Conservation (phyloP, 2,888 invertebrate genomes). For the Aquatica leii region DNA sequence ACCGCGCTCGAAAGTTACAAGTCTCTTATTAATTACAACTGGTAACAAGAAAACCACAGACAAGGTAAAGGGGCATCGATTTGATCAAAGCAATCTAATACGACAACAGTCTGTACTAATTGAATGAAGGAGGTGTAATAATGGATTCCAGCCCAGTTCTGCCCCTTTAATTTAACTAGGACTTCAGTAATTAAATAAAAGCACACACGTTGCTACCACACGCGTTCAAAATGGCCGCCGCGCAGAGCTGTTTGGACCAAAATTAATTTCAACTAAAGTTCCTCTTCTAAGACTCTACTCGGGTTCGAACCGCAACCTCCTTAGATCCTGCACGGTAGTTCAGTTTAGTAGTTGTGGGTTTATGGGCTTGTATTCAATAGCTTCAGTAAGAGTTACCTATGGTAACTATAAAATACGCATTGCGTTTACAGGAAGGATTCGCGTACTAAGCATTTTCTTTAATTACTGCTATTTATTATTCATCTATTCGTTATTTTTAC, state of each 20-base stretch:
- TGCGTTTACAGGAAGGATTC: too few species aligned
- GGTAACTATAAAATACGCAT: too few species aligned
- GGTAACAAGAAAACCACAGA: slow-evolving; percentile 33
- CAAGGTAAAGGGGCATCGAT: slow-evolving; percentile 23
- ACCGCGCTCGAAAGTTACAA: slow-evolving; percentile 10
- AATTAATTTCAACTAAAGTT: slow-evolving; percentile 60
- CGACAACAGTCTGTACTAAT: slow-evolving; percentile 55
- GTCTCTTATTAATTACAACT: slow-evolving; percentile 26
- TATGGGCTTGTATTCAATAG: slow-evolving; percentile 35
- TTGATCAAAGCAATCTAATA: slow-evolving; percentile 34
- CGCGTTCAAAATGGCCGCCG: slow-evolving; percentile 55
- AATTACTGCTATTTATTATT: too few species aligned
- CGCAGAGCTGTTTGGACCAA: slow-evolving; percentile 53
- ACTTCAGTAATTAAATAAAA: slow-evolving; percentile 60
- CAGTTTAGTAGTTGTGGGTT: slow-evolving; percentile 53
- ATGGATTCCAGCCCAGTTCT: slow-evolving; percentile 57
- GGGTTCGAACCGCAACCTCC: slow-evolving; percentile 45
- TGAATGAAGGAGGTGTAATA: slow-evolving; percentile 56
- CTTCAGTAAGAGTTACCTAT: slow-evolving; percentile 1
- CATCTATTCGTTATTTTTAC: too few species aligned
- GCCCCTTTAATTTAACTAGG: slow-evolving; percentile 59
- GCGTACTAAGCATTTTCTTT: too few species aligned
- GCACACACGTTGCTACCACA: slow-evolving; percentile 56
- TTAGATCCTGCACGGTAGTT: slow-evolving; percentile 47
- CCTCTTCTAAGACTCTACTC: slow-evolving; percentile 49